These are phyloP conservation scores for Aporrectodea caliginosa DNA, from an alignment of 1,140 invertebrate genomes.

Conservation along the genomic window DNA sequence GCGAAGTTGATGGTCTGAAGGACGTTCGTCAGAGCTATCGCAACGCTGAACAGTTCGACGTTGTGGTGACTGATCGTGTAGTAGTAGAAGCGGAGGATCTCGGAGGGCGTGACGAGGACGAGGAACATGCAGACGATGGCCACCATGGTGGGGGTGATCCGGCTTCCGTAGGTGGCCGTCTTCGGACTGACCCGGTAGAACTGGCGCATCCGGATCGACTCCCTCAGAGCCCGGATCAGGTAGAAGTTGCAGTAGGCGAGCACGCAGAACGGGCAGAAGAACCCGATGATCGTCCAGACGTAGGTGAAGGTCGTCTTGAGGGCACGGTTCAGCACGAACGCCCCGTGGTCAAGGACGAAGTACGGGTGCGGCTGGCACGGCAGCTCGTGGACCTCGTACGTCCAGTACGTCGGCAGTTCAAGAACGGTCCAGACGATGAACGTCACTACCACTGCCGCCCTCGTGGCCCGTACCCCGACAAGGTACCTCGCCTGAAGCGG, in stretches of 20 bases:
- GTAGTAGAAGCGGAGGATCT: slow-evolving; percentile 25
- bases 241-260: slow-evolving; percentile 30
- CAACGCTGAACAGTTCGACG: slow-evolving; percentile 5
- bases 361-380: neutral
- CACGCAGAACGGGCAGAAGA: slow-evolving; percentile 26
- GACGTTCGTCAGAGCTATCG: slow-evolving; percentile 15
- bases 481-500: slow-evolving; percentile 26
- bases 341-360: neutral
- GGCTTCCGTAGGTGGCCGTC: neutral
- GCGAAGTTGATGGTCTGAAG: slow-evolving; percentile 28
- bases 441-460: neutral
- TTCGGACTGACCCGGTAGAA: neutral
- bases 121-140: slow-evolving; percentile 25
- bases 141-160: slow-evolving; percentile 25
- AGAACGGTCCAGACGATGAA: slow-evolving; percentile 18
- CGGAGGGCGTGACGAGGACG: slow-evolving; percentile 30
- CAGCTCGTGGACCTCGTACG: neutral
- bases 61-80: neutral
- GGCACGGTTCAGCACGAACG: slow-evolving; percentile 8
- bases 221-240: slow-evolving; percentile 23
- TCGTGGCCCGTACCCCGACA: neutral
- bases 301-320: slow-evolving; percentile 12
- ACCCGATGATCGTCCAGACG: slow-evolving; percentile 24
- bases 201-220: slow-evolving; percentile 22
- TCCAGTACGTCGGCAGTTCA: slow-evolving; percentile 18